These are phyloP conservation scores for Lysandra coridon DNA, from an alignment of 2,888 invertebrate genomes.

Conservation along the genomic window DNA sequence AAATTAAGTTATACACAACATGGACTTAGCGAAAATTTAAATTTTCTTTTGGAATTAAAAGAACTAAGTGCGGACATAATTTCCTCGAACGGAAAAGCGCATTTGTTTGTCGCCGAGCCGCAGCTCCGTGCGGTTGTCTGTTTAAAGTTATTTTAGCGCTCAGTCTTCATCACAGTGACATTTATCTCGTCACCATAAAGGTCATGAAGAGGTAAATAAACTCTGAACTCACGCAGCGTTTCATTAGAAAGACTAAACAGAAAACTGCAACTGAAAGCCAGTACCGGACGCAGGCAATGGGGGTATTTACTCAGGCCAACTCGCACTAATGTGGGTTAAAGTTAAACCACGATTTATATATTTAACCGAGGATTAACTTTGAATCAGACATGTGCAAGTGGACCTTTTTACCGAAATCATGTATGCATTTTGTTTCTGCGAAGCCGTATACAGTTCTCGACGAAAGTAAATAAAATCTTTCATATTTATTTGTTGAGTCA, in stretches of 20 bases:
- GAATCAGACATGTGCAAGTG: background rate
- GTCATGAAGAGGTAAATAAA: background rate
- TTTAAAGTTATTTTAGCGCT: background rate
- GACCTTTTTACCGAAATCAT: background rate
- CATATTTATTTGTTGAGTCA: slow-evolving; percentile 12
- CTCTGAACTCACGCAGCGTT: background rate
- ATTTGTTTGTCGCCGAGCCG: background rate
- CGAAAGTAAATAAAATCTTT: background rate
- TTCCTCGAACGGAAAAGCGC: slow-evolving; percentile 1
- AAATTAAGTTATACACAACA: background rate
- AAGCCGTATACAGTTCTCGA: background rate
- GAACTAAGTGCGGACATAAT: background rate
- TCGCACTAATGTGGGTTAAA: background rate
- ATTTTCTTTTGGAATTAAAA: background rate
- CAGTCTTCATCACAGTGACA: background rate
- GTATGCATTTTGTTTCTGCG: background rate
- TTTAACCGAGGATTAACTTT: background rate
- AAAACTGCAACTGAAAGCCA: background rate
- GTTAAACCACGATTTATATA: background rate
- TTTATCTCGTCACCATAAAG: background rate
- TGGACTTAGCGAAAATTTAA: background rate
- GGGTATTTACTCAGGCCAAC: background rate
- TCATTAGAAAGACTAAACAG: background rate
- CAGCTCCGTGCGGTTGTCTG: background rate
- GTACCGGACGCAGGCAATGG: background rate